Percentiles rank a stretch among this genome's conserved stretches.
Conservation (phyloP, 2,888 invertebrate genomes). For the Platerodrilus igneus region DNA sequence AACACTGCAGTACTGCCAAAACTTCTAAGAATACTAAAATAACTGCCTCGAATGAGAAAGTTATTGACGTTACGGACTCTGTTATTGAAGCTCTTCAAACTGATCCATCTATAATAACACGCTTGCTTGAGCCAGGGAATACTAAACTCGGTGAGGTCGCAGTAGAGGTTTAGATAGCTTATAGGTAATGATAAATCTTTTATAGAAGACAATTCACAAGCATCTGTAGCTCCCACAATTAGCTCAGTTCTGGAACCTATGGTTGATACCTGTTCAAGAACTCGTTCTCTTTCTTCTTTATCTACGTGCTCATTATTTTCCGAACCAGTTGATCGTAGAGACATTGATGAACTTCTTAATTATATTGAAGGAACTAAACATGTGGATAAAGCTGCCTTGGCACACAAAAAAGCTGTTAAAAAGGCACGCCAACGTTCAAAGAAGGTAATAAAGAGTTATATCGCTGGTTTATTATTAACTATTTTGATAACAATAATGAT, state of each 20-base stretch:
- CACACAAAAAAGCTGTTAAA: constrained; percentile 72
- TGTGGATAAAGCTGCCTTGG: constrained; percentile 40
- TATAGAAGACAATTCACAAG: constrained; percentile 9
- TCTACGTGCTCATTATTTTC: constrained; percentile 21
- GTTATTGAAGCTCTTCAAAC: no score
- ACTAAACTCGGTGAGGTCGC: no score
- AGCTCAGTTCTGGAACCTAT: constrained; percentile 1
- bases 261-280: constrained; percentile 2
- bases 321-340: constrained; percentile 25
- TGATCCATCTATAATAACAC: no score
- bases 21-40: constrained; percentile 7
- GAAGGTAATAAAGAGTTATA: constrained; percentile 52
- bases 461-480: no score
- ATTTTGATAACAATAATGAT: no score
- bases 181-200: constrained; percentile 9
- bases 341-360: constrained; percentile 44
- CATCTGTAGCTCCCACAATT: constrained; percentile 2
- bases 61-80: constrained; percentile 1
- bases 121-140: no score
- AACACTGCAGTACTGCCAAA: constrained; percentile 9
- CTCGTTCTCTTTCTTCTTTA: constrained; percentile 14
- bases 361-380: constrained; percentile 44
- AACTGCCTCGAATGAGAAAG: constrained; percentile 8
- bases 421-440: constrained; percentile 75
- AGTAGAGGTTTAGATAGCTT: no score